Evolutionary conservation across 2,888 invertebrate genomes (phyloP), one percentile per base, ranked within the genome.

Genomic region (Aplocera efformata): DNA sequence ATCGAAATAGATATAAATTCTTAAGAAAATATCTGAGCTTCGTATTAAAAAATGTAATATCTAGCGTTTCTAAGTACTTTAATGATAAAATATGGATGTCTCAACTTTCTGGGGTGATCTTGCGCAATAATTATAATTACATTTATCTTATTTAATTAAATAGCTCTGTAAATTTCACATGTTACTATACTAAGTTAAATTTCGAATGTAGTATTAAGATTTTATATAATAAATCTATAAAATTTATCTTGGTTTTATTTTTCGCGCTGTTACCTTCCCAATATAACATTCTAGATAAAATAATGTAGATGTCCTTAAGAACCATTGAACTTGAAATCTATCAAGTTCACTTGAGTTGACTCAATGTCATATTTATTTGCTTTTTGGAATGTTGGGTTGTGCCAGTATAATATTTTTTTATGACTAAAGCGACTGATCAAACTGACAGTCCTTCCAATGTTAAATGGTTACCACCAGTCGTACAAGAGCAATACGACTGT

Each of bases 151-250:
- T 72, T 80, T 51, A 77, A 80, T 74, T 68, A 71, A 74, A 78
- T 82, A 82, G 80, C 69, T 79, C 79, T 86, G 85, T 86, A 86
- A 69, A 86, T 86, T 85, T 80, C 82, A 82, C 81, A 84, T 84
- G 85, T 86, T 85, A 86, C 74, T 84, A 79, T 76, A 76, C 57
- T 85, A 84, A 85, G 82, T 81, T 82, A 77, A 76, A 76, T 73
- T 79, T 83, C 72, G 70, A 76, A 76, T 72, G 85, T 88, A 88
- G 85, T 63, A 63, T 71, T 86, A 88, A 88, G 88, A 82, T 86
- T 88, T 88, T 88, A 84, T 88, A 88, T 85, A 88, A 86, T 88
- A 88, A 88, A 88, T 83, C 75, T 82, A 84, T 85, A 75, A 85
- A 88, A 86, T 83, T 83, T 85, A 86, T 68, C 75, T 77, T 76